phyloP scores from a whole-genome alignment of 1,140 invertebrate species.

The Heliconius nattereri region DNA sequence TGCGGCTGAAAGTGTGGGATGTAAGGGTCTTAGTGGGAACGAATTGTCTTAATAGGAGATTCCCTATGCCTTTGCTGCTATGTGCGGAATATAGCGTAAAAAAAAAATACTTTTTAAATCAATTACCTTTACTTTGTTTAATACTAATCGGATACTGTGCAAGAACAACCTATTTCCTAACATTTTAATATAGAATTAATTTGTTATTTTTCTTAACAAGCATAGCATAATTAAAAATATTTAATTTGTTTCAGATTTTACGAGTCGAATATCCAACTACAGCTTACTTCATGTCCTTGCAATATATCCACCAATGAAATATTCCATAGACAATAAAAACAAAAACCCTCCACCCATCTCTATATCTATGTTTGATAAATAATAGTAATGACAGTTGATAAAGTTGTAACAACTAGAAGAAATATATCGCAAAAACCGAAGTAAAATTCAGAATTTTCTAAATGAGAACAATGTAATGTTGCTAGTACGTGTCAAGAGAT shows the following conservation, averaged over 20 bases:
- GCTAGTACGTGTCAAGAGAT: conserved; percentile 57
- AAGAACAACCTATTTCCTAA: no score
- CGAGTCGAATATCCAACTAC: not conserved
- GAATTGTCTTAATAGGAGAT: no score
- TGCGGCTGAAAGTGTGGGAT: no score
- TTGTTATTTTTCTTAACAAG: not conserved
- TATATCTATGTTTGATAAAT: not conserved
- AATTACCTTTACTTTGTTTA: no score
- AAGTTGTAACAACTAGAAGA: not conserved
- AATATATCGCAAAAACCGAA: not conserved
- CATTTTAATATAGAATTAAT: no score
- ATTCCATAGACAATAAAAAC: not conserved
- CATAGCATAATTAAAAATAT: not conserved
- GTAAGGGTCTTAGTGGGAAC: no score
- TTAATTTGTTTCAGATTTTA: not conserved
- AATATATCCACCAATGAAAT: not conserved
- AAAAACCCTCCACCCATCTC: not conserved
- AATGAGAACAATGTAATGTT: conserved; percentile 58
- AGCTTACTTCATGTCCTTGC: not conserved
- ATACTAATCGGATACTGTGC: no score
- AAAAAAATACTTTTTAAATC: no score
- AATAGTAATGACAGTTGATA: conserved; percentile 2
- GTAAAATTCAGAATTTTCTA: not conserved
- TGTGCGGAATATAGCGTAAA: no score
- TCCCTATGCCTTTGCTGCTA: no score